A percentile compares a stretch with the other conserved stretches of the same genome.
Conservation (phyloP, 2,888 invertebrate species). For the Mantis religiosa region DNA sequence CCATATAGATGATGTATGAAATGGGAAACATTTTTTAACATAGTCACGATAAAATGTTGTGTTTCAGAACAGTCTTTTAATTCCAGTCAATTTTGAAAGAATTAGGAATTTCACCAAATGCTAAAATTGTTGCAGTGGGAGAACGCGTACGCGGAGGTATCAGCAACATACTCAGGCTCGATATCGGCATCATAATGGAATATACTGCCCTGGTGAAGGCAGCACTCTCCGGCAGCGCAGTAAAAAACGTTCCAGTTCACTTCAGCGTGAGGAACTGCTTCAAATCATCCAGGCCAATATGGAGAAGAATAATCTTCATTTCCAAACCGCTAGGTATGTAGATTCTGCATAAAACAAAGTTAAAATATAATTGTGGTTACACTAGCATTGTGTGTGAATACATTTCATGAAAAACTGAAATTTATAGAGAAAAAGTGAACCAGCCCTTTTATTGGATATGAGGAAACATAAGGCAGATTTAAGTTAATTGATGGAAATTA, state of each 20-base stretch:
- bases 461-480: too few species aligned
- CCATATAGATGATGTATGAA: too few species aligned
- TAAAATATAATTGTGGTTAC: not conserved
- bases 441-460: too few species aligned
- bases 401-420: not conserved
- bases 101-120: not conserved
- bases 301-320: slow-evolving; percentile 85
- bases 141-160: slow-evolving; percentile 28
- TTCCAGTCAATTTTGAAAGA: not conserved
- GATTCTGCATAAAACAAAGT: not conserved
- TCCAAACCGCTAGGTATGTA: slow-evolving; percentile 72
- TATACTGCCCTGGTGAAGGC: slow-evolving; percentile 7
- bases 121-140: slow-evolving; percentile 1
- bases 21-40: too few species aligned
- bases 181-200: slow-evolving; percentile 40
- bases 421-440: not conserved
- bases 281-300: slow-evolving; percentile 87
- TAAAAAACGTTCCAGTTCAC: slow-evolving; percentile 65
- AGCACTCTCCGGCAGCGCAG: slow-evolving; percentile 40
- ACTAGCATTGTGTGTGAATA: not conserved
- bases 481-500: too few species aligned
- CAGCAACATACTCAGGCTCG: slow-evolving; percentile 42
- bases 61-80: too few species aligned
- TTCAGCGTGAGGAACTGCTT: slow-evolving; percentile 76
- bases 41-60: too few species aligned